Evolutionary conservation across 2,888 invertebrate genomes (phyloP).

Genomic region (Napeogenes inachia): DNA sequence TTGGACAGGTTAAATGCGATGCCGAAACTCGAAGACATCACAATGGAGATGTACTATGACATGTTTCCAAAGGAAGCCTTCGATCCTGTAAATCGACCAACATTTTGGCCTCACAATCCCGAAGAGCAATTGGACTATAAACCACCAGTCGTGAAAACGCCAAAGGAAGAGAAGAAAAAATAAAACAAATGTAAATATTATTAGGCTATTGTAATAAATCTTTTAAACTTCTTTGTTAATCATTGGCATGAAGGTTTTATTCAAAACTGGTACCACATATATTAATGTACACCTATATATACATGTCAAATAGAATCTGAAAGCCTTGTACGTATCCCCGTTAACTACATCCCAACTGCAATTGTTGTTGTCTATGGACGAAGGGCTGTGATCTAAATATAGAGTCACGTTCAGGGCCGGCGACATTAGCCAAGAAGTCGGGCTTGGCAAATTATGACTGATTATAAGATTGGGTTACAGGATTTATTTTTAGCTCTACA

Average conservation of each 20-base stretch:
- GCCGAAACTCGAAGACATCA: slow-evolving; percentile 58
- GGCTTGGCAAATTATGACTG: slow-evolving; percentile 68
- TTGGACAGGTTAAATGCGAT: slow-evolving; percentile 48
- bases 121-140: slow-evolving; percentile 59
- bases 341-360: slow-evolving; percentile 46
- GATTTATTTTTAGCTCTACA: slow-evolving; percentile 34
- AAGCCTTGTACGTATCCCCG: slow-evolving; percentile 2
- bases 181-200: neutral
- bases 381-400: slow-evolving; percentile 58
- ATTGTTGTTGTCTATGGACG: slow-evolving; percentile 55
- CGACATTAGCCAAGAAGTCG: slow-evolving; percentile 61
- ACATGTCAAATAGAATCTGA: no score
- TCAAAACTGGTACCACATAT: no score
- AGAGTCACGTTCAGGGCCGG: slow-evolving; percentile 62
- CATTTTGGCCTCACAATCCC: slow-evolving; percentile 62
- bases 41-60: slow-evolving; percentile 56
- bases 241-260: no score
- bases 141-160: slow-evolving; percentile 36
- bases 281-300: no score
- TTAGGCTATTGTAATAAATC: no score
- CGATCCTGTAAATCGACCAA: slow-evolving; percentile 53
- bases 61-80: slow-evolving; percentile 47
- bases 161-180: slow-evolving; percentile 21
- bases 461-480: slow-evolving; percentile 55
- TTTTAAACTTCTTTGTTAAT: no score